Evolutionary conservation across 2,113 vertebrate genomes (phyloP).

Genomic region (Nothoprocta perdicaria): DNA sequence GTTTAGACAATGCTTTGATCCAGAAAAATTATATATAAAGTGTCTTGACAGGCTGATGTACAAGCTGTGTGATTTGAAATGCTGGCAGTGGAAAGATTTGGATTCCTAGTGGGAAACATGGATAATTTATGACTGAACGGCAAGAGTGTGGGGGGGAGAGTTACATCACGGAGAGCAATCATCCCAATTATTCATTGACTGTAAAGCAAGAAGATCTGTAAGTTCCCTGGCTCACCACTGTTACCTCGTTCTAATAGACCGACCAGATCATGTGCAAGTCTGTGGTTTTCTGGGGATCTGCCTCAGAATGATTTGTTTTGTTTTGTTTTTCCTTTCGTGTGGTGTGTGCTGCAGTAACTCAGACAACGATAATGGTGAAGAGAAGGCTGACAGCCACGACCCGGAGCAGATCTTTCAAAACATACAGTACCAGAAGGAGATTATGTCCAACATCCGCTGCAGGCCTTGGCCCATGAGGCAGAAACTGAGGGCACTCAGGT

Average conservation of each 20-base stretch:
- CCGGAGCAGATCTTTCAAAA: slow-evolving; percentile 97
- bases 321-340: background rate
- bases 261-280: background rate
- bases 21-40: background rate
- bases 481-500: slow-evolving; percentile 93
- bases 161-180: background rate
- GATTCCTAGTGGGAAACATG: rapidly evolving
- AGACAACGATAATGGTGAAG: slow-evolving; percentile 84
- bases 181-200: background rate
- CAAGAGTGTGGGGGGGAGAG: background rate
- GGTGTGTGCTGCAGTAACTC: slow-evolving; percentile 80
- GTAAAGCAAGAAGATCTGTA: background rate
- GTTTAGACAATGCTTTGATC: background rate
- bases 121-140: background rate
- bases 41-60: background rate
- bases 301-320: background rate
- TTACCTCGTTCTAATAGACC: background rate
- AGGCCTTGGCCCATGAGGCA: slow-evolving; percentile 95
- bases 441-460: slow-evolving; percentile 91
- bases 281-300: background rate
- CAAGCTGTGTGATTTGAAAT: background rate
- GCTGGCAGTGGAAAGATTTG: background rate
- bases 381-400: slow-evolving; percentile 87
- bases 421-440: slow-evolving; percentile 97
- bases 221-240: background rate